Evolutionary conservation across 2,888 invertebrate genomes (phyloP).

Genomic region (Oxystoma pomonae): DNA sequence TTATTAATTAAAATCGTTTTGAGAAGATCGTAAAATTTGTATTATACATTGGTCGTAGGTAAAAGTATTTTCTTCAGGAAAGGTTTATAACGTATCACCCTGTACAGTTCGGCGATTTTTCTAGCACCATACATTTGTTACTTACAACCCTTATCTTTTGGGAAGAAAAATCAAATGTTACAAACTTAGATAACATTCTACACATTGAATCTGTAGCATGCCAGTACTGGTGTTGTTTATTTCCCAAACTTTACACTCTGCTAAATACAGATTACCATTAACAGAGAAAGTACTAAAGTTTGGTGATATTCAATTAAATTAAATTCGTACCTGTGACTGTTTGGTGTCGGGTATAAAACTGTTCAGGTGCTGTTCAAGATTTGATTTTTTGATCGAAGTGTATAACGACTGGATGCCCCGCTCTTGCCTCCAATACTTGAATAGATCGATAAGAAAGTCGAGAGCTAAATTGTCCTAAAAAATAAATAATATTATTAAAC

Average conservation of each 20-base stretch:
- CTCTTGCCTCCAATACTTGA: conserved; percentile 86
- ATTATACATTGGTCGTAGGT: too few species aligned
- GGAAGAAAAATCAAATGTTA: conserved; percentile 24
- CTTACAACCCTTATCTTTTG: too few species aligned
- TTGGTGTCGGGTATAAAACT: conserved; percentile 94
- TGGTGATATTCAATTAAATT: background rate
- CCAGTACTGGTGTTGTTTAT: conserved; percentile 35
- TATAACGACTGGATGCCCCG: conserved; percentile 82
- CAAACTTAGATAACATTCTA: conserved; percentile 35
- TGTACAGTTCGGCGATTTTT: too few species aligned
- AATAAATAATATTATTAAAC: too few species aligned
- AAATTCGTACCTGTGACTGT: conserved; percentile 68
- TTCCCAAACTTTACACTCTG: conserved; percentile 11
- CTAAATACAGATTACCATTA: background rate
- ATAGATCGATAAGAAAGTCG: conserved; percentile 91
- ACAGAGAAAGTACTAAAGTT: background rate
- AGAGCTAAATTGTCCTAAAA: conserved; percentile 77
- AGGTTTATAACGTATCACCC: too few species aligned
- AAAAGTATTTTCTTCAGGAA: too few species aligned
- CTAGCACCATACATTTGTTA: too few species aligned
- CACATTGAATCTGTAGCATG: conserved; percentile 27
- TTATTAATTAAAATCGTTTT: too few species aligned
- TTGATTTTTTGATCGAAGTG: conserved; percentile 82
- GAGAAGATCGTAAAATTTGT: too few species aligned
- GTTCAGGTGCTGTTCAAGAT: conserved; percentile 72